Evolutionary conservation across 1,140 invertebrate genomes (phyloP).

Genomic region (Eubasilissa regina): DNA sequence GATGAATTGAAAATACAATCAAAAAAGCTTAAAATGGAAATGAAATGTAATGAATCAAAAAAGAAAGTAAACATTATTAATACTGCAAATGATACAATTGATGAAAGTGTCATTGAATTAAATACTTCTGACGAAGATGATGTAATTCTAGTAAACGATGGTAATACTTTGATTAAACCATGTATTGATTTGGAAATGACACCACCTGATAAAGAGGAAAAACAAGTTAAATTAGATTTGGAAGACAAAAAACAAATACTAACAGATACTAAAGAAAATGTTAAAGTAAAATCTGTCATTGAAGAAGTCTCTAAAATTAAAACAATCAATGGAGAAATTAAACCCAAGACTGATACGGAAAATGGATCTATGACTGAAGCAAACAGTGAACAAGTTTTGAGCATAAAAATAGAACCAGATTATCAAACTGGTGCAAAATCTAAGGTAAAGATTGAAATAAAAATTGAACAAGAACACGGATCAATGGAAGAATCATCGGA

Average conservation of each 20-base stretch:
- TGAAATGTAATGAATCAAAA: neutral
- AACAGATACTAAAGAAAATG: neutral
- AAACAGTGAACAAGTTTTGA: neutral
- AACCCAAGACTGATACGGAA: neutral
- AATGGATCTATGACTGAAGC: neutral
- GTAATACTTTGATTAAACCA: neutral
- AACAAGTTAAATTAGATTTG: neutral
- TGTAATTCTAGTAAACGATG: slow-evolving; percentile 17
- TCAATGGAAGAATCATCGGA: neutral
- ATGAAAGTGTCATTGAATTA: slow-evolving; percentile 19
- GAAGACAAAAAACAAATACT: neutral
- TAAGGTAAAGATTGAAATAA: neutral
- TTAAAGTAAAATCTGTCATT: slow-evolving; percentile 12
- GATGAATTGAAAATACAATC: slow-evolving; percentile 16
- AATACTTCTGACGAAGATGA: slow-evolving; percentile 31
- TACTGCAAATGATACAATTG: neutral
- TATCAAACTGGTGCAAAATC: neutral
- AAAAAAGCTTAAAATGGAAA: neutral
- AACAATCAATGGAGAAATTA: neutral
- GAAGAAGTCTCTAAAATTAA: neutral
- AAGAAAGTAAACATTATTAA: slow-evolving; percentile 3
- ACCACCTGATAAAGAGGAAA: neutral
- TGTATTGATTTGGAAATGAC: neutral
- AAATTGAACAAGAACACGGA: neutral
- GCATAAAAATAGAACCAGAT: neutral